These are phyloP conservation scores for Chrysemys picta DNA, from an alignment of 2,113 vertebrate genomes.

Conservation along the genomic window DNA sequence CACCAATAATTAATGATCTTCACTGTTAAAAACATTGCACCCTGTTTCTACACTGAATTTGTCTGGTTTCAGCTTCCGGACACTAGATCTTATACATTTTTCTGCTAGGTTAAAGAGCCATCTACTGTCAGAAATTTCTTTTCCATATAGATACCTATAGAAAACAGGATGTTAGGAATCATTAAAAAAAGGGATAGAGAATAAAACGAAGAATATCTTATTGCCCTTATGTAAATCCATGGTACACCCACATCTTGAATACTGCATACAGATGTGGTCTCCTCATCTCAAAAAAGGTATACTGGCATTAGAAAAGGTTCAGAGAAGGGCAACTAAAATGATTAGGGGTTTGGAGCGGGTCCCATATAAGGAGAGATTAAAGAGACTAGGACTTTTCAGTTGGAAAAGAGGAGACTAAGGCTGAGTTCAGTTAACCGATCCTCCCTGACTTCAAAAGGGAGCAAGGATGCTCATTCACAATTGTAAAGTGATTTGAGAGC, in stretches of 20 bases:
- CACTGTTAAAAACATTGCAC: constrained; percentile 13
- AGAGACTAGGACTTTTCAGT: too few relatives aligned
- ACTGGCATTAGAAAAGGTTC: too few relatives aligned
- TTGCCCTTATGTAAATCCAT: too few relatives aligned
- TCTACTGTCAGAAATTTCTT: constrained; percentile 14
- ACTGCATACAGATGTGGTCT: too few relatives aligned
- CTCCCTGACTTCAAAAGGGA: not conserved
- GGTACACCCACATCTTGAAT: too few relatives aligned
- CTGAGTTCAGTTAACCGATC: not conserved
- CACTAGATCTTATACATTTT: constrained; percentile 9
- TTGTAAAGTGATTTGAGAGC: not conserved
- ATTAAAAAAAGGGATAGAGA: too few relatives aligned
- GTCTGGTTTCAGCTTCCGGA: not conserved
- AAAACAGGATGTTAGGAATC: too few relatives aligned
- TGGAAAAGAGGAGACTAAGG: not conserved
- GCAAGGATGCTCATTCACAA: not conserved
- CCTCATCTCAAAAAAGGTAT: too few relatives aligned
- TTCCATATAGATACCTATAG: not conserved
- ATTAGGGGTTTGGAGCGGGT: too few relatives aligned
- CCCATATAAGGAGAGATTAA: too few relatives aligned
- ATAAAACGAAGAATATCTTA: too few relatives aligned
- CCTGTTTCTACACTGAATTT: constrained; percentile 40
- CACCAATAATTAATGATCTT: constrained; percentile 15
- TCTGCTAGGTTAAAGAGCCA: constrained; percentile 30
- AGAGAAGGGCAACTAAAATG: too few relatives aligned